Conservation (phyloP, 2,888 invertebrate genomes). For the Macropis europaea region DNA sequence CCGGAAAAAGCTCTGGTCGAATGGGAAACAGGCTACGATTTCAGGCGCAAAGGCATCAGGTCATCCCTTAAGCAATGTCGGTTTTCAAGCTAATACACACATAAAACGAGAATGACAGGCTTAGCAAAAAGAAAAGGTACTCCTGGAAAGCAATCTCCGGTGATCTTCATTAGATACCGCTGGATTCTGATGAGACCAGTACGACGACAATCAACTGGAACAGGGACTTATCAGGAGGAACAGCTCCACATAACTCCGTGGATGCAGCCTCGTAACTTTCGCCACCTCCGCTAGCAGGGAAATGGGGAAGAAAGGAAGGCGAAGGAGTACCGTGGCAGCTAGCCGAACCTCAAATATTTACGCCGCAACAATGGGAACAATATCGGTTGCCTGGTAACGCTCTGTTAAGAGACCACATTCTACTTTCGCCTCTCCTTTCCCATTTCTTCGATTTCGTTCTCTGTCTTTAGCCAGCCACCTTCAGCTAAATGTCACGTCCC, state of each 20-base stretch:
- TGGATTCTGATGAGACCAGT: too few species aligned
- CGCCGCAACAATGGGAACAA: conserved; percentile 59
- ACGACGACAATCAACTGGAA: too few species aligned
- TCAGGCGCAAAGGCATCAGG: not conserved
- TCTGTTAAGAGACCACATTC: conserved; percentile 50
- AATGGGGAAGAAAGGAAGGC: conserved; percentile 32
- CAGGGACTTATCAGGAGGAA: too few species aligned
- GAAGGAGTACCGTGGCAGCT: conserved; percentile 25
- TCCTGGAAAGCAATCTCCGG: too few species aligned
- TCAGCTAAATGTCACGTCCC: not conserved
- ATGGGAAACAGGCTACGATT: not conserved
- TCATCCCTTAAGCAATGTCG: too few species aligned
- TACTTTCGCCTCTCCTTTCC: conserved; percentile 13
- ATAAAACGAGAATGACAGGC: too few species aligned
- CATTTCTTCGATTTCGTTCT: not conserved
- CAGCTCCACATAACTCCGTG: too few species aligned
- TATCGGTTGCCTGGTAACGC: conserved; percentile 63
- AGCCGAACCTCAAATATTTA: conserved; percentile 57
- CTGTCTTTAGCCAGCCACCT: not conserved
- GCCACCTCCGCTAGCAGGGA: conserved; percentile 10
- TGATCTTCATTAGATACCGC: too few species aligned
- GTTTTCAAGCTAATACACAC: too few species aligned
- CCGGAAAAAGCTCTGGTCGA: not conserved
- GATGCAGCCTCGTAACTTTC: conserved; percentile 19
- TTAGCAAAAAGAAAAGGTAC: too few species aligned